Evolutionary conservation across 2,888 invertebrate species (phyloP).

Genomic region (Drosophila fungiperda): DNA sequence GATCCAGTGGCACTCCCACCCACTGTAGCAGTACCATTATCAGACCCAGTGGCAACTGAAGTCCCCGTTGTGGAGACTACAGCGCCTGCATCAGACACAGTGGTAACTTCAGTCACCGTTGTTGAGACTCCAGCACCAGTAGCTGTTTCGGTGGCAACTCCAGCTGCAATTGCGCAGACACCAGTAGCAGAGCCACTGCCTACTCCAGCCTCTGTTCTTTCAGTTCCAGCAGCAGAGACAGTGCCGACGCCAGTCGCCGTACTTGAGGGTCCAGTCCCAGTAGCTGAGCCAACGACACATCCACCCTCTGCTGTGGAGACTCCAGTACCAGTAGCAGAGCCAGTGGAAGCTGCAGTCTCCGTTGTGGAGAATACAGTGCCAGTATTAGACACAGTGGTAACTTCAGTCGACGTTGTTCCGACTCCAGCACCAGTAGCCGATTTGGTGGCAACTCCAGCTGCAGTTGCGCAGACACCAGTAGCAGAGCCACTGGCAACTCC

Average conservation of each 20-base stretch:
- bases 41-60: neutral
- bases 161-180: too few species aligned
- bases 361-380: too few species aligned
- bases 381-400: neutral
- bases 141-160: neutral
- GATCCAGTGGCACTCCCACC: neutral
- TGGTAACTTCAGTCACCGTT: neutral
- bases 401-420: neutral
- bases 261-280: neutral
- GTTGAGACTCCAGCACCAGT: neutral
- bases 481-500: neutral
- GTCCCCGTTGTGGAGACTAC: neutral
- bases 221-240: neutral
- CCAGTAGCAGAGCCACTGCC: neutral
- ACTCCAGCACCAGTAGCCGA: neutral
- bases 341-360: neutral
- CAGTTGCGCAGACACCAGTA: neutral
- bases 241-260: neutral
- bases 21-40: neutral
- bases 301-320: neutral
- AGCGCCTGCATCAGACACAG: neutral
- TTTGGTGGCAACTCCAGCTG: neutral
- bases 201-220: neutral
- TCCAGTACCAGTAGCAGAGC: neutral
- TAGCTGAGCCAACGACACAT: neutral